These are phyloP conservation scores for Pseudopipra pipra DNA, from an alignment of 2,113 vertebrate genomes.

Conservation along the genomic window DNA sequence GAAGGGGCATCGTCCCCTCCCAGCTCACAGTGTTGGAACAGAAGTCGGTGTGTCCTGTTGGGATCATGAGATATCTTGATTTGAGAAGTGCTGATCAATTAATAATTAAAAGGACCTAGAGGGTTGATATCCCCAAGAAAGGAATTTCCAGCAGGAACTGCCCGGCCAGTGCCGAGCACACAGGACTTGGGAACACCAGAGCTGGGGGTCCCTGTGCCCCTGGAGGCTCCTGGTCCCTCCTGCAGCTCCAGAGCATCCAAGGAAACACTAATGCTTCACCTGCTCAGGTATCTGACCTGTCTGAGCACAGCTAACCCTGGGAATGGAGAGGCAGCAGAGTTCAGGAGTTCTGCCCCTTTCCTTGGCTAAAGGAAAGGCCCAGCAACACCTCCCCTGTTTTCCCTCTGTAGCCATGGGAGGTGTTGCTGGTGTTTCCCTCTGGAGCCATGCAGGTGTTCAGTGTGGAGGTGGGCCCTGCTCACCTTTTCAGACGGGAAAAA, in stretches of 20 bases:
- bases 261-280: neutral
- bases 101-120: neutral
- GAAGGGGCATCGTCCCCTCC: neutral
- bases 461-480: neutral
- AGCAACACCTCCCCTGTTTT: neutral
- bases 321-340: neutral
- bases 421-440: neutral
- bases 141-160: fast-evolving
- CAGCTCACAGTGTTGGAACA: fast-evolving
- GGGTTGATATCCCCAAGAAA: neutral
- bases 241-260: neutral
- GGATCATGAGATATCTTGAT: neutral
- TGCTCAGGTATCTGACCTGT: neutral
- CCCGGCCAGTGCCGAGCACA: fast-evolving
- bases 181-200: neutral
- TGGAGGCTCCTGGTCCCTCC: neutral
- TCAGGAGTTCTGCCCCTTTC: neutral
- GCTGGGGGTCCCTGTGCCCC: fast-evolving
- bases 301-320: neutral
- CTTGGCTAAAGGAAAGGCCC: neutral
- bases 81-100: neutral
- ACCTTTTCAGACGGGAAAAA: neutral
- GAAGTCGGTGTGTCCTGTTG: neutral
- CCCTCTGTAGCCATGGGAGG: neutral
- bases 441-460: fast-evolving